Percentiles rank a stretch among this genome's conserved stretches.
Evolutionary conservation across 2,113 vertebrate genomes (phyloP).

Genomic region (Gallinago media): DNA sequence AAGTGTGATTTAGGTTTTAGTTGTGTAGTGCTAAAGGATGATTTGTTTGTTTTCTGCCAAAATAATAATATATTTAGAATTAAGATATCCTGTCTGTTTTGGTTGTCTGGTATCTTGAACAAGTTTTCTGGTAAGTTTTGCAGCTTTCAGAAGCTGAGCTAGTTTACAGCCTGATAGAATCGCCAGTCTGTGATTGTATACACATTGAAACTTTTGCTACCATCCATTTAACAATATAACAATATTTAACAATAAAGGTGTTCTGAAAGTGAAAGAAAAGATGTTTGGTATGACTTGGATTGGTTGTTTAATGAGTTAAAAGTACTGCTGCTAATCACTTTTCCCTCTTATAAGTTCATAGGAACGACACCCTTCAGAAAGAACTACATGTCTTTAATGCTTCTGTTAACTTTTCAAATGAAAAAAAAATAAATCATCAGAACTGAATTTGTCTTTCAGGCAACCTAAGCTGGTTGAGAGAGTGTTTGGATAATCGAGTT

Average conservation of each 20-base stretch:
- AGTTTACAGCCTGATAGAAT: background rate
- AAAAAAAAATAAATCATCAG: background rate
- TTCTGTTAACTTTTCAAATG: background rate
- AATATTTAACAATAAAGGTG: background rate
- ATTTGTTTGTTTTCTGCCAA: background rate
- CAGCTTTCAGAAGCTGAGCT: background rate
- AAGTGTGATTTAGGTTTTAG: conserved; percentile 9
- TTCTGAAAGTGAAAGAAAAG: background rate
- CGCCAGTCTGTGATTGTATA: background rate
- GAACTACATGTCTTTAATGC: background rate
- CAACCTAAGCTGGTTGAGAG: conserved; percentile 95
- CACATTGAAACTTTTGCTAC: background rate
- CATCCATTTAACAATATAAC: background rate
- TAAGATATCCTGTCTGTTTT: background rate
- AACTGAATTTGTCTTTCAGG: conserved; percentile 77
- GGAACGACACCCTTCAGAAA: background rate
- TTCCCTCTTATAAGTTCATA: background rate
- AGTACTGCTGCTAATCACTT: background rate
- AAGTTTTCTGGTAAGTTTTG: background rate
- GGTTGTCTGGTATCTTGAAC: background rate
- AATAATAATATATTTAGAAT: background rate
- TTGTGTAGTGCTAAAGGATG: background rate
- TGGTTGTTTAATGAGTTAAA: background rate
- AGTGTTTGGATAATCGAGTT: conserved; percentile 96
- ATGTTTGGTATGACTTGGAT: background rate